These are phyloP conservation scores for Trachurus trachurus DNA, from an alignment of 2,797 vertebrate species.

Conservation along the genomic window DNA sequence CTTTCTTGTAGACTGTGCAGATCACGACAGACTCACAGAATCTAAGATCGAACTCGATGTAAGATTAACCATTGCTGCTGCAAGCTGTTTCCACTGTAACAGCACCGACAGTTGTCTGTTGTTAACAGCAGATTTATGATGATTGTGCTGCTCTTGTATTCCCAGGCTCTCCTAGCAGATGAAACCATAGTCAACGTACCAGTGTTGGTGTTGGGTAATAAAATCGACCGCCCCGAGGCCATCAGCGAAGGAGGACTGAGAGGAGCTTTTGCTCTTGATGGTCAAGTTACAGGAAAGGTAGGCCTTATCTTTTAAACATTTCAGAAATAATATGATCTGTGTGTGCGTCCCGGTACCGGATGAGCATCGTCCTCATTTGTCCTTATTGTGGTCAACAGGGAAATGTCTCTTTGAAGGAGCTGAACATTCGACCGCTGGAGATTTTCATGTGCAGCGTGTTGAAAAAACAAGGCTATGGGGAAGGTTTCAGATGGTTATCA, in stretches of 20 bases:
- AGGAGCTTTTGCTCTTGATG: constrained; percentile 92
- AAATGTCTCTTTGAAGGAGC: constrained; percentile 90
- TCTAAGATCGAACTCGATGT: constrained; percentile 97
- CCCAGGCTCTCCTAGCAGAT: constrained; percentile 94
- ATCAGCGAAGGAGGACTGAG: constrained; percentile 94
- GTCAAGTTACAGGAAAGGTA: constrained; percentile 97
- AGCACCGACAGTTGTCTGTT: background rate
- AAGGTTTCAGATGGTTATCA: constrained; percentile 98
- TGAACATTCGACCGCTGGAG: constrained; percentile 92
- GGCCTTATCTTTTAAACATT: background rate
- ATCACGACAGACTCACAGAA: constrained; percentile 90
- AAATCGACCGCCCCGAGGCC: constrained; percentile 97
- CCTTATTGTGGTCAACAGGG: constrained; percentile 83
- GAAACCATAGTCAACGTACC: constrained; percentile 95
- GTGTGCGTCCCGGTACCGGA: background rate
- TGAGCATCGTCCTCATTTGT: constrained; percentile 6
- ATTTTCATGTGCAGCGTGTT: constrained; percentile 99
- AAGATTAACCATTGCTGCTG: constrained; percentile 69
- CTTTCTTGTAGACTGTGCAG: constrained; percentile 95
- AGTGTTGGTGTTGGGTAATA: constrained; percentile 96
- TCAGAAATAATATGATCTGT: background rate
- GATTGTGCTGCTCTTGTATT: background rate
- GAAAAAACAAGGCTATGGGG: constrained; percentile 96
- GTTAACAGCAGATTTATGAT: background rate
- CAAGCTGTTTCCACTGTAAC: background rate